Conservation (phyloP, 2,113 vertebrate species). For the Halichoerus grypus region DNA sequence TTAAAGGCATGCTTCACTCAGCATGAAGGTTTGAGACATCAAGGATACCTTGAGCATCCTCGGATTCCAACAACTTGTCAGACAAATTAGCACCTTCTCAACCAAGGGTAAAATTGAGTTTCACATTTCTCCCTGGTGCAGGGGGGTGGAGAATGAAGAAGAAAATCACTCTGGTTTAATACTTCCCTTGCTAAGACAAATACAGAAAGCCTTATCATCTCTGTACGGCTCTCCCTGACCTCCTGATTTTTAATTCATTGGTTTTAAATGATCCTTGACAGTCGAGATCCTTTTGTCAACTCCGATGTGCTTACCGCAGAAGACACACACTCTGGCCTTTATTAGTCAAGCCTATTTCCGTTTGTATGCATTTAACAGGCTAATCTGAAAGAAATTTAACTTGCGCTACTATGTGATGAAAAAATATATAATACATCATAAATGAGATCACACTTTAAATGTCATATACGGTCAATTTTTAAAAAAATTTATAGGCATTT, state of each 20-base stretch:
- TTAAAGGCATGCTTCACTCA: conserved; percentile 92
- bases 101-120: conserved; percentile 91
- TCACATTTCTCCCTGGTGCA: conserved; percentile 89
- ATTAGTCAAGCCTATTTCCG: neutral
- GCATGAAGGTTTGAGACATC: conserved; percentile 95
- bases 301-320: neutral
- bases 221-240: conserved; percentile 65
- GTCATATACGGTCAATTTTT: neutral
- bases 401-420: neutral
- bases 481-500: neutral
- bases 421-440: neutral
- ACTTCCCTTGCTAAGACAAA: conserved; percentile 80
- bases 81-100: conserved; percentile 95
- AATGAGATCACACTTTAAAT: neutral
- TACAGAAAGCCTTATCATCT: conserved; percentile 78
- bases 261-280: conserved; percentile 84
- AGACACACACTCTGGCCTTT: conserved; percentile 48
- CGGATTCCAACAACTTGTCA: conserved; percentile 93
- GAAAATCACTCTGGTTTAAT: conserved; percentile 85
- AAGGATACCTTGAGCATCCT: conserved; percentile 95
- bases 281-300: conserved; percentile 61
- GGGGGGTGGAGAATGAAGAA: conserved; percentile 59
- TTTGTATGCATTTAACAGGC: neutral
- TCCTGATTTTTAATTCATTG: conserved; percentile 84
- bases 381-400: conserved; percentile 25